Conservation (phyloP, 2,888 invertebrate species). For the Theristus sp. region DNA sequence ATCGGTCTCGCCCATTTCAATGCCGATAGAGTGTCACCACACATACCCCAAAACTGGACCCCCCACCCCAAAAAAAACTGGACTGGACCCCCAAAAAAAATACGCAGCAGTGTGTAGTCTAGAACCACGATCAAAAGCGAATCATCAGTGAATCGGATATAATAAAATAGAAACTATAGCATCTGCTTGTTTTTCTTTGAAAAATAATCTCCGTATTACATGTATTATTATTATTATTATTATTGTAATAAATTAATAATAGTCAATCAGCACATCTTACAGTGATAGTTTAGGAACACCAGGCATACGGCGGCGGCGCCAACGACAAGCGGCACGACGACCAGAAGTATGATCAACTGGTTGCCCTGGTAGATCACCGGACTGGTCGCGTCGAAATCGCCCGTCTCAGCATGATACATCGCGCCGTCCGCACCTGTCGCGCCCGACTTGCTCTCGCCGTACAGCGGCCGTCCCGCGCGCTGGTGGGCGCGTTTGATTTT, state of each 20-base stretch:
- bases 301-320: constrained; percentile 25
- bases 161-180: too few relatives aligned
- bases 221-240: too few relatives aligned
- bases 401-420: neutral
- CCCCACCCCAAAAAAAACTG: too few relatives aligned
- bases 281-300: constrained; percentile 27
- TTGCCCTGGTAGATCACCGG: constrained; percentile 13
- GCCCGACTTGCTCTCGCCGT: neutral
- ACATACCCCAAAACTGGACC: too few relatives aligned
- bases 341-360: constrained; percentile 21
- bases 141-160: too few relatives aligned
- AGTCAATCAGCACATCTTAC: constrained; percentile 21
- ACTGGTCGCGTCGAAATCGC: neutral
- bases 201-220: too few relatives aligned
- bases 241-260: neutral
- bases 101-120: too few relatives aligned
- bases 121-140: too few relatives aligned
- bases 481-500: neutral
- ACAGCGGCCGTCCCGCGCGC: neutral
- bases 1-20: too few relatives aligned
- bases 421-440: neutral
- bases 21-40: too few relatives aligned
- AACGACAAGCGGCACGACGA: constrained; percentile 24
- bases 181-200: too few relatives aligned
- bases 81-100: too few relatives aligned